These are phyloP conservation scores for Cephus pygmeus DNA, from an alignment of 2,888 invertebrate genomes.

Conservation along the genomic window DNA sequence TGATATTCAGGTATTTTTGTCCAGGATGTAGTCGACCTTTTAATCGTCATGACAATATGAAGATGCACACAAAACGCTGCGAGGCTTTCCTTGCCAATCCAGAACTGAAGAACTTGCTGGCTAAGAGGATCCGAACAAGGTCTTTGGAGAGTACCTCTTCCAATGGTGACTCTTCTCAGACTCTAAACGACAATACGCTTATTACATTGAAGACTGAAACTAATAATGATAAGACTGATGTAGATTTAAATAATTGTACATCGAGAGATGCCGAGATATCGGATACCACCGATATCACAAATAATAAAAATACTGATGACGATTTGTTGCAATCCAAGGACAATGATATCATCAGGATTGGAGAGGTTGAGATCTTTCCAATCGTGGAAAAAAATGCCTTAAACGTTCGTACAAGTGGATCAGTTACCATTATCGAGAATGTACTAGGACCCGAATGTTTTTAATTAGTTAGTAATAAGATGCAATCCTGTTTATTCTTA, in stretches of 20 bases:
- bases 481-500: not conserved
- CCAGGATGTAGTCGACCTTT: constrained; percentile 52
- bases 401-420: not conserved
- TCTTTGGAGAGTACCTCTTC: not conserved
- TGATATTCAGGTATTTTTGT: constrained; percentile 43
- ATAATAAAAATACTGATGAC: not conserved
- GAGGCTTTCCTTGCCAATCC: constrained; percentile 46
- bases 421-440: constrained; percentile 32
- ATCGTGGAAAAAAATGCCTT: not conserved
- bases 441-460: constrained; percentile 37
- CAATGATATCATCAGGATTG: constrained; percentile 11
- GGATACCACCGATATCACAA: not conserved
- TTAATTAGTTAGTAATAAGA: constrained; percentile 16
- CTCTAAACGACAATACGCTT: not conserved
- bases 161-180: not conserved
- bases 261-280: not conserved
- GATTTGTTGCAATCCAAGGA: not conserved
- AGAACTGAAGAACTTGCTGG: constrained; percentile 32
- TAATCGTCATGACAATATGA: constrained; percentile 59
- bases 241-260: constrained; percentile 7
- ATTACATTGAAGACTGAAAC: constrained; percentile 2
- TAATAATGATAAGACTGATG: constrained; percentile 12
- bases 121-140: not conserved
- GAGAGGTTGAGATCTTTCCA: constrained; percentile 19
- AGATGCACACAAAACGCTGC: constrained; percentile 53